phyloP scores from a whole-genome alignment of 1,140 invertebrate genomes.

The Telenomus remus region DNA sequence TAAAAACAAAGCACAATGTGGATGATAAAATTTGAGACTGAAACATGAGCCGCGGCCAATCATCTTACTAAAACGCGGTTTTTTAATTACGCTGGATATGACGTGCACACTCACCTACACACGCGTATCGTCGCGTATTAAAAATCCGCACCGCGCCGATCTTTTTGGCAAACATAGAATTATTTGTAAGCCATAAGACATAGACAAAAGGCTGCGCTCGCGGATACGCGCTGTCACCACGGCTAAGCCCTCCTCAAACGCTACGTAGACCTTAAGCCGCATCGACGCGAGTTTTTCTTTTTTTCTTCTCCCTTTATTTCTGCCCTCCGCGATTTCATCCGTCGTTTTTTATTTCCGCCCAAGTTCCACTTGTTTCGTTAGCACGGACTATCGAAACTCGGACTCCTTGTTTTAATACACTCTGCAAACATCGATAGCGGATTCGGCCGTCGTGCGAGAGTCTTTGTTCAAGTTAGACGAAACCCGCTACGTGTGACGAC shows the following conservation, averaged over 20 bases:
- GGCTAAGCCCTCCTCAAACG: conserved; percentile 65
- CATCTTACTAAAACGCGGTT: conserved; percentile 51
- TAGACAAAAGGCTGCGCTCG: conserved; percentile 69
- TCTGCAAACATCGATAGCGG: conserved; percentile 70
- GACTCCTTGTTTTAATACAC: conserved; percentile 65
- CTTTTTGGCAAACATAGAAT: conserved; percentile 75
- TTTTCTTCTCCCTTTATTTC: neutral
- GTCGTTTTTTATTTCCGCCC: conserved; percentile 23
- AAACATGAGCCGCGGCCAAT: conserved; percentile 28
- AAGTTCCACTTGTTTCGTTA: conserved; percentile 48
- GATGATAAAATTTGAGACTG: conserved; percentile 25
- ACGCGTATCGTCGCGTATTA: conserved; percentile 58
- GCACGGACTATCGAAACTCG: conserved; percentile 50
- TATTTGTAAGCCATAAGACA: conserved; percentile 74
- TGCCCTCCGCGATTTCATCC: neutral
- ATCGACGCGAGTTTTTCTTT: conserved; percentile 58
- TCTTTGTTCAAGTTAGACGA: conserved; percentile 65
- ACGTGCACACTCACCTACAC: conserved; percentile 21
- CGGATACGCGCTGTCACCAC: conserved; percentile 47
- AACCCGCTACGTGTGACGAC: conserved; percentile 12
- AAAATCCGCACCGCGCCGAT: conserved; percentile 67
- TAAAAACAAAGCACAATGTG: conserved; percentile 8
- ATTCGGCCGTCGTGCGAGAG: conserved; percentile 56
- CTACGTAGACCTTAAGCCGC: conserved; percentile 71
- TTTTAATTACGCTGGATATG: conserved; percentile 64